phyloP scores from a whole-genome alignment of 2,888 invertebrate genomes.

The Bruchidius siliquastri region DNA sequence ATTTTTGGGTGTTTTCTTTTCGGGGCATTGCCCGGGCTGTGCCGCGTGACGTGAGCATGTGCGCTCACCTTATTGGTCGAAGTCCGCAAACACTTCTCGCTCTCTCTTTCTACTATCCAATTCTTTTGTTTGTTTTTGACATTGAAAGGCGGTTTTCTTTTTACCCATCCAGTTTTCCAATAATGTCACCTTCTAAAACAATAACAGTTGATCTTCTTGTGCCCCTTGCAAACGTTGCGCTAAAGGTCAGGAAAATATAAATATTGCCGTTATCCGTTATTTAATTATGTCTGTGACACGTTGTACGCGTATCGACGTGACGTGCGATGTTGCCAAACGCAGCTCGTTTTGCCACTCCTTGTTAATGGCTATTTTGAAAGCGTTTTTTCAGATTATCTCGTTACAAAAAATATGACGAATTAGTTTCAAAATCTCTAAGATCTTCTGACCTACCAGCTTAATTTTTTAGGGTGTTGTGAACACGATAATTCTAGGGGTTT shows the following conservation, averaged over 20 bases:
- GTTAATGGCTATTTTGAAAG: slow-evolving; percentile 15
- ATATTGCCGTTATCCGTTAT: slow-evolving; percentile 19
- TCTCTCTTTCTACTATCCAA: slow-evolving; percentile 16
- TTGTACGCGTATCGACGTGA: slow-evolving; percentile 32
- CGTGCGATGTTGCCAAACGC: slow-evolving; percentile 32
- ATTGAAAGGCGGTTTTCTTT: background rate
- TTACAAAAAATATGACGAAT: background rate
- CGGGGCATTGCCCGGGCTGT: slow-evolving; percentile 36
- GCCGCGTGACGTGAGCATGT: slow-evolving; percentile 42
- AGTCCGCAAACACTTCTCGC: slow-evolving; percentile 21
- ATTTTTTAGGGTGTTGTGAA: background rate
- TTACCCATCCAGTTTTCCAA: background rate
- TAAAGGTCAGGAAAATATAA: slow-evolving; percentile 6
- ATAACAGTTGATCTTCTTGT: background rate
- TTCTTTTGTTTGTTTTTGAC: slow-evolving; percentile 30
- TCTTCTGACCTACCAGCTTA: background rate
- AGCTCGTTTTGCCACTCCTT: slow-evolving; percentile 31
- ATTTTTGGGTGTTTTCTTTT: slow-evolving; percentile 19
- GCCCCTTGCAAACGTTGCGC: background rate
- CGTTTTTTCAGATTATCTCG: slow-evolving; percentile 5
- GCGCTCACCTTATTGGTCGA: slow-evolving; percentile 36
- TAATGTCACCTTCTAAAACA: background rate
- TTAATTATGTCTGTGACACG: slow-evolving; percentile 21
- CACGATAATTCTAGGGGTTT: background rate
- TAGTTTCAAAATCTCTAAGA: background rate